Conservation (phyloP, 1,140 invertebrate genomes). For the Forficula auricularia region DNA sequence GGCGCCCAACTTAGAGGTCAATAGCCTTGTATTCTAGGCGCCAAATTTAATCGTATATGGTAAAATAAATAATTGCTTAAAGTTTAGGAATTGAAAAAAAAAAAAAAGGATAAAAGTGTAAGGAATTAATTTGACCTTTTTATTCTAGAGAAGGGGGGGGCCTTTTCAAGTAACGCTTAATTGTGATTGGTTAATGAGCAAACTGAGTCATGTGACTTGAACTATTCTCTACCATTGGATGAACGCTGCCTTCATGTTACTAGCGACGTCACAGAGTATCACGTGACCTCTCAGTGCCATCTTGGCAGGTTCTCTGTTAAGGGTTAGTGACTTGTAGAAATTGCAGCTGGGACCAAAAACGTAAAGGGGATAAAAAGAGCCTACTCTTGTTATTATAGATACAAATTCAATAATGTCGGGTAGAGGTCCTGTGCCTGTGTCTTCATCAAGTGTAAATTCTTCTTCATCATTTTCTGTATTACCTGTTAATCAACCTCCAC, state of each 20-base stretch:
- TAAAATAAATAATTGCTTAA: too few species aligned
- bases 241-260: slow-evolving; percentile 7
- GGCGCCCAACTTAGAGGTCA: too few species aligned
- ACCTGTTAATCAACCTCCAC: slow-evolving; percentile 25
- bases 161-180: too few species aligned
- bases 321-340: slow-evolving; percentile 38
- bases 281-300: slow-evolving; percentile 32
- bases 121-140: too few species aligned
- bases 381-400: slow-evolving; percentile 58
- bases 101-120: too few species aligned
- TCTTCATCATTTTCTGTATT: slow-evolving; percentile 13
- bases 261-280: slow-evolving; percentile 27
- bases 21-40: too few species aligned
- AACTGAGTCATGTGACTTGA: neutral
- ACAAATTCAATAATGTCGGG: slow-evolving; percentile 50
- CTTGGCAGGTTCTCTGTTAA: slow-evolving; percentile 27
- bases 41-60: too few species aligned
- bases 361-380: slow-evolving; percentile 45
- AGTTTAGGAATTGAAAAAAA: too few species aligned
- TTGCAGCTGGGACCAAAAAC: slow-evolving; percentile 36
- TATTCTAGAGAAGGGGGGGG: too few species aligned
- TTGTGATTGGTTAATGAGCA: too few species aligned
- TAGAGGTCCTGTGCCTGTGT: slow-evolving; percentile 38
- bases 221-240: neutral
- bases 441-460: slow-evolving; percentile 16